Evolutionary conservation across 2,113 vertebrate species (phyloP), one percentile per base, ranked within the genome.

Genomic region (Chloropsis hardwickii): DNA sequence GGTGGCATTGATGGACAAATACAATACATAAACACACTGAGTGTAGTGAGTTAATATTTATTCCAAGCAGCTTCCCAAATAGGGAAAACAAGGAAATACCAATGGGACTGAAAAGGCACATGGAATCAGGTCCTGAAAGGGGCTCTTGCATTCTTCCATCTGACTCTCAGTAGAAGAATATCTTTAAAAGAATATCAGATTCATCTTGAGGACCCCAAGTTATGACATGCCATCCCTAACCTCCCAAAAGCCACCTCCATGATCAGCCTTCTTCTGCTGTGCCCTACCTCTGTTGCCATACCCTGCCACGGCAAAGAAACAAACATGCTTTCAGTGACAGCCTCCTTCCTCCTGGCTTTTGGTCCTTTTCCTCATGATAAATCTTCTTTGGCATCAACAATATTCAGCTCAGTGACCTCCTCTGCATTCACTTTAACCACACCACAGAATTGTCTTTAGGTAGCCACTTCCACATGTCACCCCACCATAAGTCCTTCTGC

Each of bases 371-470:
- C 44, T 64, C 37, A 27, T 9, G 10, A 61, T 4, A 47, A 40
- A 78, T 50, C 15, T 53, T 35, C 19, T 57, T 50, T 37, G 28
- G 22, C 40, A 91, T 31, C 35, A 86, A 42, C 19, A 76, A 4
- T 0, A 5, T 25, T 40, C 65, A 86, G 44, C 40, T 73, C 6
- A 3, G 40, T 47, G n/a, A 74, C 9, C 5, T 71, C 50, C 23
- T 44, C 11, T 25, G 24, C 0, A 0, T 28, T 78, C 33, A 53
- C 33, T 10, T 60, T n/a, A 60, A 80, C 23, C 33, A 40, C 10
- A 29, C 31, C n/a, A 42, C 39, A 45, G 44, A 57, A 45, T 0
- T 65, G n/a, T 5, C 64, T 57, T 71, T 58, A 79, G 11, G 29
- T 20, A 84, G 51, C 16, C 5, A 44, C 22, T 83, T 77, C 29